Evolutionary conservation across 2,797 vertebrate species (phyloP), one percentile per base, ranked within the genome.

Genomic region (Sebastolobus altivelis): DNA sequence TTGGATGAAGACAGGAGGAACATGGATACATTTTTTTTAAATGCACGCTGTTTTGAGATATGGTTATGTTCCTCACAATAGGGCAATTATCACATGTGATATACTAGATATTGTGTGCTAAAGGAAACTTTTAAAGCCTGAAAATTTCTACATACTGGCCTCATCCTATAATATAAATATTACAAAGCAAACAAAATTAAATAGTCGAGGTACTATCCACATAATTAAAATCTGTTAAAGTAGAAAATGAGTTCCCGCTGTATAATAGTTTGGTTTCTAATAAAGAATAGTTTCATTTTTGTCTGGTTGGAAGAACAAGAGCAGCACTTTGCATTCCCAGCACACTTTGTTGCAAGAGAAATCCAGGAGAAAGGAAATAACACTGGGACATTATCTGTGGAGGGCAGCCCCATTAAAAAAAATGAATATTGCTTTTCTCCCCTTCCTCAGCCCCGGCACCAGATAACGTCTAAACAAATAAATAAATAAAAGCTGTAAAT

Each of bases 401-500:
- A 85, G 80, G 77, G 83, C 82, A 78, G 78, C 60, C 63, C 84
- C 86, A 91, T 94, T 91, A 92, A 87, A 88, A 87, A 49, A 86
- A 88, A 92, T 86, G 54, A 92, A 93, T 93, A 94, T 94, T 92
- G 87, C 90, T 88, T 92, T 90, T 80, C 66, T 76, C 79, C 31
- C 66, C 55, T 77, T 75, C 55, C 75, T 83, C 70, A 79, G 69
- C 72, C 67, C 59, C 16, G 12, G 72, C 82, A 49, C 67, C 62
- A 91, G 93, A 95, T 94, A 92, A 84, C 37, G 49, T 92, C 85
- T 61, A 65, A 90, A 88, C 85, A 92, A 94, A 94, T 88, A 93
- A 93, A 95, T 91, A 94, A 91, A 94, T 87, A 92, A 94, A 90
- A 65, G 79, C 83, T 80, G 82, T 87, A 92, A 93, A 92, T 94